Conservation (phyloP, 2,888 invertebrate species). For the Rhyacophila evoluta region DNA sequence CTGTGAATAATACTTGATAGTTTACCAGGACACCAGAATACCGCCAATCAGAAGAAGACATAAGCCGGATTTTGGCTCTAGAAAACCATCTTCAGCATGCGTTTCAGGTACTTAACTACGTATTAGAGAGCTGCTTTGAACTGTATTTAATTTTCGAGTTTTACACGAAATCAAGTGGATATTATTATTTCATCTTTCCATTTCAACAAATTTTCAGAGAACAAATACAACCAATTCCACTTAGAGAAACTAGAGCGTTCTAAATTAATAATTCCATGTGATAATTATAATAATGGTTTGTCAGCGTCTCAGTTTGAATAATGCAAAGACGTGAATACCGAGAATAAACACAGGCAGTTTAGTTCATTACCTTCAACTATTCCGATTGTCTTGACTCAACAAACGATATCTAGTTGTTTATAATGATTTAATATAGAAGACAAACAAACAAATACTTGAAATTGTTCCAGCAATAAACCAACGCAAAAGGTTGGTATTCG, state of each 20-base stretch:
- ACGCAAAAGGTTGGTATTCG: neutral
- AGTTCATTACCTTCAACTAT: neutral
- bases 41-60: too few species aligned
- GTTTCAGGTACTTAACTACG: too few species aligned
- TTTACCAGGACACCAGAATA: too few species aligned
- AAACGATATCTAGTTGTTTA: neutral
- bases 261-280: neutral
- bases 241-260: neutral
- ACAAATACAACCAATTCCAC: too few species aligned
- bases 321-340: neutral
- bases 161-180: too few species aligned
- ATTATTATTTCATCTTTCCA: too few species aligned
- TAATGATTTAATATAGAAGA: neutral
- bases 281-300: neutral
- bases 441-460: neutral
- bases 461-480: neutral
- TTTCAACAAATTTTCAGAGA: too few species aligned
- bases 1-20: too few species aligned
- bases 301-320: neutral
- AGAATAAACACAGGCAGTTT: neutral
- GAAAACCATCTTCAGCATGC: too few species aligned
- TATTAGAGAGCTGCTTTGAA: too few species aligned
- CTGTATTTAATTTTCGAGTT: too few species aligned
- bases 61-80: too few species aligned
- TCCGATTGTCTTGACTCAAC: neutral